phyloP scores from a whole-genome alignment of 2,888 invertebrate species.

The Heliconius sara region DNA sequence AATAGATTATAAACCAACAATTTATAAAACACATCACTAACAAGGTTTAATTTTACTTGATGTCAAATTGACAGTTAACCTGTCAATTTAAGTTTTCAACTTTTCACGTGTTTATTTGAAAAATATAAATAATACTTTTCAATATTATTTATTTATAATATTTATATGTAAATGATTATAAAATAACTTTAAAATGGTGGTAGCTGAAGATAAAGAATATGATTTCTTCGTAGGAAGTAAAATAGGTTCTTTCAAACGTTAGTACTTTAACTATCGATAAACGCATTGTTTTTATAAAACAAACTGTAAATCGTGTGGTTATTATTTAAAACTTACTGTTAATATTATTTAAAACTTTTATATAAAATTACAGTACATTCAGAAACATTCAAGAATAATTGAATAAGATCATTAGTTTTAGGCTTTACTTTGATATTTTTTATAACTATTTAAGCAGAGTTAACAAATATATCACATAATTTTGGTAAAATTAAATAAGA shows the following conservation, averaged over 20 bases:
- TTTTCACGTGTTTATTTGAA: constrained; percentile 39
- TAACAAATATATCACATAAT: background rate
- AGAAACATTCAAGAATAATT: background rate
- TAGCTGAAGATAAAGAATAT: constrained; percentile 68
- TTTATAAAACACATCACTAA: background rate
- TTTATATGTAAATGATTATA: constrained; percentile 43
- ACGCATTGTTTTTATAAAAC: background rate
- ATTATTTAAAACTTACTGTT: background rate
- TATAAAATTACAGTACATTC: background rate
- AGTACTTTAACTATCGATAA: constrained; percentile 51
- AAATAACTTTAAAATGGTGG: constrained; percentile 53
- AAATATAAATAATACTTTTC: background rate
- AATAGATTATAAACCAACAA: background rate
- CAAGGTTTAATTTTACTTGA: too few relatives aligned
- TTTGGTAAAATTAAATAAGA: too few relatives aligned
- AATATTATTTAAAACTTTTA: background rate
- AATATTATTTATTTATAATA: background rate
- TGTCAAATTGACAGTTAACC: constrained; percentile 12
- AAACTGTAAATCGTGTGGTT: background rate
- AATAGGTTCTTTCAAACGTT: constrained; percentile 85
- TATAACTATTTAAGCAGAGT: background rate
- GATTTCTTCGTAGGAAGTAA: constrained; percentile 82
- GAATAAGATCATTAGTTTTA: background rate
- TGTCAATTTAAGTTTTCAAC: background rate
- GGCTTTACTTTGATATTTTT: background rate